Evolutionary conservation across 2,797 vertebrate genomes (phyloP).

Genomic region (Loris lydekkerianus): DNA sequence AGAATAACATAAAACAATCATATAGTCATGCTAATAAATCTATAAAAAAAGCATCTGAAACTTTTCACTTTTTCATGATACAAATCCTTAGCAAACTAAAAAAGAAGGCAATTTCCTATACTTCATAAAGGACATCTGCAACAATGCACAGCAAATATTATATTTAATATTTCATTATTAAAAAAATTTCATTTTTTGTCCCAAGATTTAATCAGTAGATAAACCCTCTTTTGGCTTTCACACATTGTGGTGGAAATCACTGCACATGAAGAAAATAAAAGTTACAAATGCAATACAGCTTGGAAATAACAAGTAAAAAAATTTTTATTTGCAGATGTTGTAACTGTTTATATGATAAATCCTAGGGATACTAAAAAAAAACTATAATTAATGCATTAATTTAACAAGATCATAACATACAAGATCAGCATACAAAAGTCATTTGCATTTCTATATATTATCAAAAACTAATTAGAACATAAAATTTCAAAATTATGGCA

Average conservation of each 20-base stretch:
- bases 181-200: not conserved
- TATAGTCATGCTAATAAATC: not conserved
- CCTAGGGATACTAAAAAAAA: slow-evolving; percentile 6
- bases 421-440: not conserved
- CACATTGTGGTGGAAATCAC: not conserved
- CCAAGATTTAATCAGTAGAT: not conserved
- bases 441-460: not conserved
- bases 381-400: slow-evolving; percentile 12
- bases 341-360: slow-evolving; percentile 41
- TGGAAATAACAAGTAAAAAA: slow-evolving; percentile 10
- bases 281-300: not conserved
- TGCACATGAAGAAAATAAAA: not conserved
- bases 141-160: not conserved
- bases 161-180: not conserved
- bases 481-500: not conserved
- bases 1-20: not conserved
- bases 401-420: not conserved
- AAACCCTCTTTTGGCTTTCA: not conserved
- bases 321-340: slow-evolving; percentile 14
- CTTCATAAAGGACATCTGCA: not conserved
- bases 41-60: not conserved
- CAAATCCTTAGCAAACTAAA: not conserved
- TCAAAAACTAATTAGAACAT: not conserved
- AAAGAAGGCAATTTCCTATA: not conserved
- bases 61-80: not conserved